Evolutionary conservation across 2,888 invertebrate genomes (phyloP).

Genomic region (Macrophya annulata): DNA sequence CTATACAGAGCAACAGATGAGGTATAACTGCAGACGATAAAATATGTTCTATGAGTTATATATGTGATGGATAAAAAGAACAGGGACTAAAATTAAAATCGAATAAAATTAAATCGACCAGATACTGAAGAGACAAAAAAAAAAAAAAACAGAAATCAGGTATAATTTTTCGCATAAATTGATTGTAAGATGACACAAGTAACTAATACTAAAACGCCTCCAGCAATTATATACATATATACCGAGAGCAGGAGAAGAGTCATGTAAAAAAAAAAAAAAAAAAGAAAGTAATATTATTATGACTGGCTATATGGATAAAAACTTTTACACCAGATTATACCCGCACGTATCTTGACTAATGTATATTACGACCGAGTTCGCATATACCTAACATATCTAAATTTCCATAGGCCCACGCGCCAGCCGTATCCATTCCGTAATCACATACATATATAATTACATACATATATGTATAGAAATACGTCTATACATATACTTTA

Average conservation of each 20-base stretch:
- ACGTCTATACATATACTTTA: background rate
- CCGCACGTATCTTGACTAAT: background rate
- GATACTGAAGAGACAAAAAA: background rate
- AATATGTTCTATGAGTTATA: background rate
- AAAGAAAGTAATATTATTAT: background rate
- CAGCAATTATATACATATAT: background rate
- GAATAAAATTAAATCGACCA: background rate
- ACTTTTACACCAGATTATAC: slow-evolving; percentile 12
- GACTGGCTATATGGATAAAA: background rate
- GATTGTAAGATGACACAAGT: background rate
- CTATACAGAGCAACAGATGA: background rate
- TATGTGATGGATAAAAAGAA: background rate
- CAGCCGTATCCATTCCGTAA: background rate
- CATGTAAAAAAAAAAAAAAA: background rate
- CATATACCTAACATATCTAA: background rate
- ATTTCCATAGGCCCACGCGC: slow-evolving; percentile 28
- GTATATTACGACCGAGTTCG: slow-evolving; percentile 20
- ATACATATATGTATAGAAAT: background rate
- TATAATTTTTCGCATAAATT: background rate
- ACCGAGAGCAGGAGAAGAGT: background rate
- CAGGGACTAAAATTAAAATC: background rate
- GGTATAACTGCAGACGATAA: background rate
- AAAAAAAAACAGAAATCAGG: background rate
- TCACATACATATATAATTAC: background rate
- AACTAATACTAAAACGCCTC: background rate